Conservation (phyloP, 2,797 vertebrate species). For the Onychomys arenicola region DNA sequence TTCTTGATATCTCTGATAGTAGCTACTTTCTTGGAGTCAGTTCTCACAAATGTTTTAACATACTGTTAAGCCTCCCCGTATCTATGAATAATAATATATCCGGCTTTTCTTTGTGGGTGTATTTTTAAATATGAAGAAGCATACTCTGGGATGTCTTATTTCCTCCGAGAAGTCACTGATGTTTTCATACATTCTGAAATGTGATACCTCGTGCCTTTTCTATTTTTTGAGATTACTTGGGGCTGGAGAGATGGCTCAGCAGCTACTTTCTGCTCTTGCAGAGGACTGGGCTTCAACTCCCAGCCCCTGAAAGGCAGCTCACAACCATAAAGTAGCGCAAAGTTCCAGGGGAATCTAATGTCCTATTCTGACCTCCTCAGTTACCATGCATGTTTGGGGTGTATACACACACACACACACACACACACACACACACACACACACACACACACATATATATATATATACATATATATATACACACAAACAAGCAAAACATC, state of each 20-base stretch:
- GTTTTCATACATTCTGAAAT: conserved; percentile 30
- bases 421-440: no score
- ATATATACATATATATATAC: no score
- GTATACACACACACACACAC: no score
- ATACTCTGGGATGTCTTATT: conserved; percentile 31
- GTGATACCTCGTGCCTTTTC: background rate
- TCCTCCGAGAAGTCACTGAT: conserved; percentile 20
- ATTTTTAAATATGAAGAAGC: conserved; percentile 49
- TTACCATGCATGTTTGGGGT: background rate
- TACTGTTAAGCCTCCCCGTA: background rate
- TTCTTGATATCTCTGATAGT: background rate
- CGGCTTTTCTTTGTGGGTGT: background rate
- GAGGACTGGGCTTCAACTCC: background rate
- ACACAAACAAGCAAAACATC: background rate
- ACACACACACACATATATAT: no score
- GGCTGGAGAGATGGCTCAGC: background rate
- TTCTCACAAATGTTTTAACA: conserved; percentile 46
- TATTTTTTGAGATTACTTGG: background rate
- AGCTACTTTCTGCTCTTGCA: background rate
- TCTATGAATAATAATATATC: conserved; percentile 45
- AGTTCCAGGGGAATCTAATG: background rate
- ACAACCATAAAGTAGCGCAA: background rate
- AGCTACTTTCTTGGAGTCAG: background rate
- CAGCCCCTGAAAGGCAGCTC: background rate
- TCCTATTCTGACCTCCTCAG: background rate